A percentile compares a stretch with the other conserved stretches of the same genome.
Evolutionary conservation across 1,140 invertebrate genomes (phyloP).

Genomic region (Aricia agestis): DNA sequence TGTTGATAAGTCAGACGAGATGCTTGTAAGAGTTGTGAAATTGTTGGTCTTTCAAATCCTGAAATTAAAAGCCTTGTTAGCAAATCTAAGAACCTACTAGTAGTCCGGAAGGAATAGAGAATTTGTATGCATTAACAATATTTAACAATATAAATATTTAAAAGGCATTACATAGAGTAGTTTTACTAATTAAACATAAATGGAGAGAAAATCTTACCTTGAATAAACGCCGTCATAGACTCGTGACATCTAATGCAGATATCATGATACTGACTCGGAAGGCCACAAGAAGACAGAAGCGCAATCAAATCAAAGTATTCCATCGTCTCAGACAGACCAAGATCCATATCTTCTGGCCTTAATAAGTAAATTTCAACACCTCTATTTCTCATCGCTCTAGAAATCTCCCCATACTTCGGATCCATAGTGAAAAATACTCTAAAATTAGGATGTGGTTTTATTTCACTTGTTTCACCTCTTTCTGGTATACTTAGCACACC

Average conservation of each 20-base stretch:
- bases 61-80: conserved; percentile 10
- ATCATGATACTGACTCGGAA: conserved; percentile 54
- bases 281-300: conserved; percentile 55
- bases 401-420: conserved; percentile 96
- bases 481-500: conserved; percentile 95
- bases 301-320: conserved; percentile 65
- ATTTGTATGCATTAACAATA: too few relatives aligned
- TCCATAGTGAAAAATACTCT: conserved; percentile 97
- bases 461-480: conserved; percentile 86
- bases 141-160: too few relatives aligned
- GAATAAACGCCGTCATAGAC: conserved; percentile 60
- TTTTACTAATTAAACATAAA: background rate
- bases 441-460: conserved; percentile 94
- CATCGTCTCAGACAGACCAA: conserved; percentile 53
- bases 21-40: conserved; percentile 80
- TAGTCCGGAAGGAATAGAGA: too few relatives aligned
- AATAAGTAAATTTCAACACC: conserved; percentile 93
- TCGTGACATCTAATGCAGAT: conserved; percentile 62
- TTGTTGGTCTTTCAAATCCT: conserved; percentile 75
- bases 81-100: too few relatives aligned
- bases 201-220: conserved; percentile 44
- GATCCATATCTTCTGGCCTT: conserved; percentile 48
- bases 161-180: background rate
- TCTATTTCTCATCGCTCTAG: conserved; percentile 98
- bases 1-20: conserved; percentile 81